Evolutionary conservation across 2,797 vertebrate species (phyloP).

Genomic region (Manis pentadactyla): DNA sequence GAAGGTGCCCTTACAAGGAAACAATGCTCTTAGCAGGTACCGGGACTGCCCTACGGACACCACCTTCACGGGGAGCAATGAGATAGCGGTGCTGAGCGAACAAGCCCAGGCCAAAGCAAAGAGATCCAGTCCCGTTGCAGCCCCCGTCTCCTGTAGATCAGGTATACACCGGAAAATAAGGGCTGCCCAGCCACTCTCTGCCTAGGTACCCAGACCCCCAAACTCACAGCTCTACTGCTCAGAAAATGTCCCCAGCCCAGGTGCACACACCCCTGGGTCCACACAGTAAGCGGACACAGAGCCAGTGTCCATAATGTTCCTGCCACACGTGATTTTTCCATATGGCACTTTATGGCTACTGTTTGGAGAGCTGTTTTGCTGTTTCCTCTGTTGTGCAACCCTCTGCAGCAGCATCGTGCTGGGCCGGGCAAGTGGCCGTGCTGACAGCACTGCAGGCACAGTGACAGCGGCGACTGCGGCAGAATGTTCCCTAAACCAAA

Average conservation of each 20-base stretch:
- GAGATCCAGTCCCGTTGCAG: not conserved
- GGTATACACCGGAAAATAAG: not conserved
- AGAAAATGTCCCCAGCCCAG: not conserved
- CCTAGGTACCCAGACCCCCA: not conserved
- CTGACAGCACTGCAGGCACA: not conserved
- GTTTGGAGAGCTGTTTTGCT: not conserved
- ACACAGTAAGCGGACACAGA: not conserved
- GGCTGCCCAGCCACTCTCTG: not conserved
- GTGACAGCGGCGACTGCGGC: not conserved
- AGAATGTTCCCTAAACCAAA: not conserved
- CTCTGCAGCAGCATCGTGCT: fast-evolving
- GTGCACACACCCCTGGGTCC: too few relatives aligned
- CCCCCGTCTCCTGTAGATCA: not conserved
- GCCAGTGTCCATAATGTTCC: not conserved
- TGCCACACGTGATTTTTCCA: not conserved
- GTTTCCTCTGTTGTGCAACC: not conserved
- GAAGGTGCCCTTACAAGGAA: not conserved
- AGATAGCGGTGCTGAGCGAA: not conserved
- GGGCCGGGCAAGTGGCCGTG: not conserved
- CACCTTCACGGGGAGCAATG: not conserved
- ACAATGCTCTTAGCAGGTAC: not conserved
- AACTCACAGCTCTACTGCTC: not conserved
- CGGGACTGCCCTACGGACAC: not conserved
- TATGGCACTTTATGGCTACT: not conserved
- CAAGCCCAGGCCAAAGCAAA: not conserved